Base-by-base conservation (phyloP, 1,140 invertebrate genomes). In the Colletes gigas region DNA sequence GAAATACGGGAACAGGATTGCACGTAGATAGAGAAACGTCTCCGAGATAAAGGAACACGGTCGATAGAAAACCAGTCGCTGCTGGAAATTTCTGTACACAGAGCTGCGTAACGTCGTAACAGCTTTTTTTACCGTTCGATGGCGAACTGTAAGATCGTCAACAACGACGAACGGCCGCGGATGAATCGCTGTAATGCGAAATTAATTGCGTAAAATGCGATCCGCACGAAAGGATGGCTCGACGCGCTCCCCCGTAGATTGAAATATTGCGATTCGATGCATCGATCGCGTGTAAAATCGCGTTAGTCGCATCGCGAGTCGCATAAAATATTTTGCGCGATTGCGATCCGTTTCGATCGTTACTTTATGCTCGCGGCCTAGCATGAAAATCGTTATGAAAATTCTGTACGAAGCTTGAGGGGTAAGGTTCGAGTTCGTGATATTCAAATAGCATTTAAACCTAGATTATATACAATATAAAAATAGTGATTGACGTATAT, bases 1-100 rank as follows among this genome's bases (percentile, higher is more conserved):
- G 4, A 41, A 30, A 30, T 62, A 62, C 10, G 21, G 10, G 39
- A 7, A 50, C 44, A 47, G 44, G 44, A 47, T 47, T 47, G 44
- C 44, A 47, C 7, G 50, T 12, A 50, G 8, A 41, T 67, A 41
- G 15, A 44, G 17, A 73, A 72, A 60, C 5, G 17, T 69, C 17
- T 4, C 4, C 21, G 67, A 71, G 67, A 80, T 78, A 85, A 79
- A 71, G 19, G 60, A 0, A 19, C 12, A 65, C 60, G 65, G 52
- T 85, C 66, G 66, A 84, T 75, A 78, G 41, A 66, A 71, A 66
- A 52, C 52, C 47, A 9, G 76, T 73, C 50, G 55, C 10, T 41
- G 10, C 30, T 30, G 41, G 21, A 66, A 83, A 83, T 68, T 50
- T 52, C 21, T 30, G 30, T 30, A 30, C 30, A 30, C 30, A 30